These are phyloP conservation scores for Crepidodera aurea DNA, from an alignment of 2,888 invertebrate species.

Conservation along the genomic window DNA sequence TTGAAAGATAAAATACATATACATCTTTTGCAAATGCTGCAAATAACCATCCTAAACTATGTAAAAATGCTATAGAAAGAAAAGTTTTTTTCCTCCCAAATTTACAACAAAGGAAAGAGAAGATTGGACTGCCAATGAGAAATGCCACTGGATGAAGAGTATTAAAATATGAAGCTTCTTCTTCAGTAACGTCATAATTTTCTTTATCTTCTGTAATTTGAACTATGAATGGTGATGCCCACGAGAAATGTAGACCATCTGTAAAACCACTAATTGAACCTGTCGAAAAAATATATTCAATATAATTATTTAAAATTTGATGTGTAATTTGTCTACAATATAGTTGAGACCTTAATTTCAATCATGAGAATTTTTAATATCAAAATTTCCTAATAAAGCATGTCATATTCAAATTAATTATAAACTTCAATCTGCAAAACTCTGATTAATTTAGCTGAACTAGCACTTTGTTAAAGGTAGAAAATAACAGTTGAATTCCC, in stretches of 20 bases:
- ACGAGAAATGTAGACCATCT: conserved; percentile 45
- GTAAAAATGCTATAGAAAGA: conserved; percentile 47
- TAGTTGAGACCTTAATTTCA: no score
- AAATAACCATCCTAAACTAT: conserved; percentile 45
- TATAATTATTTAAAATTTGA: no score
- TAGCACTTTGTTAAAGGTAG: no score
- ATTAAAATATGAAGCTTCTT: conserved; percentile 53
- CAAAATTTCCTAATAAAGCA: no score
- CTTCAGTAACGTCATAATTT: conserved; percentile 49
- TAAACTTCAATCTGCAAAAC: no score
- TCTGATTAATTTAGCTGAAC: no score
- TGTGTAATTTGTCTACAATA: no score
- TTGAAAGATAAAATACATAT: conserved; percentile 49
- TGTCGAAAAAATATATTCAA: conserved; percentile 15
- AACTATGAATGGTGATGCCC: conserved; percentile 56
- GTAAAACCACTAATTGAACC: conserved; percentile 41
- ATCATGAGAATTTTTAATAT: no score
- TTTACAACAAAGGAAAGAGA: conserved; percentile 46
- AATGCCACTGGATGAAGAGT: conserved; percentile 50
- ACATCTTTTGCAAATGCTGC: conserved; percentile 44
- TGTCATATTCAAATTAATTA: no score
- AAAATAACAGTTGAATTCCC: no score
- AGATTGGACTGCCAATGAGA: conserved; percentile 44
- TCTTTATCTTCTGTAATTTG: conserved; percentile 49
- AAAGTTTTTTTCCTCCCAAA: conserved; percentile 51